These are phyloP conservation scores for Temnothorax unifasciatus DNA, from an alignment of 2,888 invertebrate species.

Conservation along the genomic window DNA sequence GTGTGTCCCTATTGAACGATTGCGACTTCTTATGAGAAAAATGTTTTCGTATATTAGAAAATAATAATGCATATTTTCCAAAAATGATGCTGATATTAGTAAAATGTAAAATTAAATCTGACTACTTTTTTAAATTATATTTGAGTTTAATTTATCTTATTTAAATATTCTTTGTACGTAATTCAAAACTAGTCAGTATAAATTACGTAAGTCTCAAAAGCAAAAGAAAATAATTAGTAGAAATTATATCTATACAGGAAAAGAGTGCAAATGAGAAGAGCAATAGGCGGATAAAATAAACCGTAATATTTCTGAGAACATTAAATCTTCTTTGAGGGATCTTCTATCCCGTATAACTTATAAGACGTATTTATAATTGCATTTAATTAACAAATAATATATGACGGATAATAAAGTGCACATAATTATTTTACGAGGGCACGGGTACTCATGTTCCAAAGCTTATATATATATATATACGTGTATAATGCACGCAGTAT, in stretches of 20 bases:
- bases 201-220: not conserved
- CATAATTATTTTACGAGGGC: constrained; percentile 14
- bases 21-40: not conserved
- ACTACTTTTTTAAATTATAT: constrained; percentile 6
- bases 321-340: not conserved
- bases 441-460: not conserved
- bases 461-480: constrained; percentile 12
- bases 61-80: not conserved
- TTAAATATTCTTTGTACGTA: not conserved
- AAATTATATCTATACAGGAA: not conserved
- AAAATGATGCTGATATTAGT: not conserved
- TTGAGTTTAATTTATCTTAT: not conserved
- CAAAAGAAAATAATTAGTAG: not conserved
- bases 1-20: not conserved
- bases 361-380: not conserved
- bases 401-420: not conserved
- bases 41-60: not conserved
- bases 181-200: not conserved
- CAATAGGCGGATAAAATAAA: not conserved
- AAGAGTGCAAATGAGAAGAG: no score
- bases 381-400: constrained; percentile 6
- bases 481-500: constrained; percentile 5
- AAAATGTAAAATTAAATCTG: not conserved
- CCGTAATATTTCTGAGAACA: not conserved
- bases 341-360: not conserved